A percentile compares a stretch with the other conserved stretches of the same genome.
These are phyloP conservation scores for Trialeurodes vaporariorum DNA, from an alignment of 1,140 invertebrate genomes.

Conservation along the genomic window DNA sequence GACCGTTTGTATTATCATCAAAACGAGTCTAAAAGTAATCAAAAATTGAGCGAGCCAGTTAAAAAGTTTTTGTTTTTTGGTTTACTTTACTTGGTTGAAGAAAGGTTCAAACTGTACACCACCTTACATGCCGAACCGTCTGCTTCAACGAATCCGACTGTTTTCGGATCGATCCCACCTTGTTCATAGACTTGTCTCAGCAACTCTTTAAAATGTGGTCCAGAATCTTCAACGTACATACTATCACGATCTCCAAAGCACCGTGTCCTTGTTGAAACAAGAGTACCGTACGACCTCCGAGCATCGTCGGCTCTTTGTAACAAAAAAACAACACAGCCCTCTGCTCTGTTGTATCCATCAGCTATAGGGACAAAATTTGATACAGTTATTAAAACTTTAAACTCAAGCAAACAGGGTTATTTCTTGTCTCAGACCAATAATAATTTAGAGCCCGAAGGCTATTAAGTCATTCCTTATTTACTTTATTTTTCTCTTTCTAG, in stretches of 20 bases:
- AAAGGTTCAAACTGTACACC: no score
- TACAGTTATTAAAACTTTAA: neutral
- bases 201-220: conserved; percentile 5
- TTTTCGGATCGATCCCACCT: conserved; percentile 43
- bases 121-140: conserved; percentile 35
- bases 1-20: no score
- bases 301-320: conserved; percentile 43
- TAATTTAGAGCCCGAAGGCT: no score
- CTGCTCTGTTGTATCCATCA: conserved; percentile 50
- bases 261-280: conserved; percentile 42
- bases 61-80: no score
- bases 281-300: conserved; percentile 43
- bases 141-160: conserved; percentile 27
- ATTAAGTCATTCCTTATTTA: no score
- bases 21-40: no score
- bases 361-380: conserved; percentile 29
- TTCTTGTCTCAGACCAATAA: no score
- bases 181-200: conserved; percentile 8
- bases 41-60: no score
- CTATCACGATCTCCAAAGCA: conserved; percentile 47
- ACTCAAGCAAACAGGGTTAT: no score
- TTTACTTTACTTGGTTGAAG: no score
- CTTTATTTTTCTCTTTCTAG: no score
- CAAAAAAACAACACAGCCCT: conserved; percentile 44
- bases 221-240: neutral